Percentiles rank a stretch among this genome's conserved stretches.
Conservation (phyloP, 2,888 invertebrate genomes). For the Phalangium opilio region DNA sequence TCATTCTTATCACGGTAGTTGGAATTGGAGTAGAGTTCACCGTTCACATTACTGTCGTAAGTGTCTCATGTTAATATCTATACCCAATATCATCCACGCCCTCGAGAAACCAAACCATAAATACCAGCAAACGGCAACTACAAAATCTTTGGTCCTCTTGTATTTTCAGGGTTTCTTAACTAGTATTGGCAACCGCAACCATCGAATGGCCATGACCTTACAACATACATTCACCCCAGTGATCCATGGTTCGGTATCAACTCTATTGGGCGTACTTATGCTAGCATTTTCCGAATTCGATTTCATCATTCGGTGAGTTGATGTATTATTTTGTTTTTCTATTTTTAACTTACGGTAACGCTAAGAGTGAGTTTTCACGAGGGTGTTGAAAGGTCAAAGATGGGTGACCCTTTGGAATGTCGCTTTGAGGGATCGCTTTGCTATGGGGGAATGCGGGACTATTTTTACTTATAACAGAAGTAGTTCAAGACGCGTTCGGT, state of each 20-base stretch:
- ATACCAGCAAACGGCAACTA: neutral
- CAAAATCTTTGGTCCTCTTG: constrained; percentile 8
- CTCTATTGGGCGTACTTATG: constrained; percentile 73
- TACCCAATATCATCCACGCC: neutral
- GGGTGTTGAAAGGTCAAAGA: neutral
- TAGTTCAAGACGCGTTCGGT: neutral
- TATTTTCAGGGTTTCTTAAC: constrained; percentile 67
- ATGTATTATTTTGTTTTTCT: neutral
- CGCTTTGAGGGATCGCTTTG: neutral
- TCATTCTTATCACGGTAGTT: constrained; percentile 66
- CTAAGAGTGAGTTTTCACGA: neutral
- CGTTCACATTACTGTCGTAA: constrained; percentile 46
- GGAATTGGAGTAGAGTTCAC: constrained; percentile 76
- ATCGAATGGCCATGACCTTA: constrained; percentile 62
- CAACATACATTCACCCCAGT: constrained; percentile 76
- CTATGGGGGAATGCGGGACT: neutral
- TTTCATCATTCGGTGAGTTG: constrained; percentile 58
- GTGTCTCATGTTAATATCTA: too few species aligned
- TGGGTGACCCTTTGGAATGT: neutral
- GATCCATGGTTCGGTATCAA: constrained; percentile 75
- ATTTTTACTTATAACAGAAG: neutral
- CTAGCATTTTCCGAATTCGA: constrained; percentile 86
- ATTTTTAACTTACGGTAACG: neutral
- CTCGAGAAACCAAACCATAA: neutral
- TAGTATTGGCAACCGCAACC: constrained; percentile 71